Percentiles rank a stretch among this genome's conserved stretches.
These are phyloP conservation scores for Perca flavescens DNA, from an alignment of 2,113 vertebrate genomes.

Conservation along the genomic window DNA sequence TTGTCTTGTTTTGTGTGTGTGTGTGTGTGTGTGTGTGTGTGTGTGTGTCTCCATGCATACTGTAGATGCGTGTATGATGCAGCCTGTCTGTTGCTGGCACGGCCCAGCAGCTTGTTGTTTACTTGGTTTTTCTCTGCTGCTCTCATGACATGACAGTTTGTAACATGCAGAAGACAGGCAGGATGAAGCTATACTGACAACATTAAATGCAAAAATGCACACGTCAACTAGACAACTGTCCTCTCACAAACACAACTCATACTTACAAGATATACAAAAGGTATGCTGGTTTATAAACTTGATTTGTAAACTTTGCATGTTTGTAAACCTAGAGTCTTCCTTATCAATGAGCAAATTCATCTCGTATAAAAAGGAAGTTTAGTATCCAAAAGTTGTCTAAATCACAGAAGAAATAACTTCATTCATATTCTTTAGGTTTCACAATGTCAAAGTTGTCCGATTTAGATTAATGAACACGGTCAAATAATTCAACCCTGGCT, in stretches of 20 bases:
- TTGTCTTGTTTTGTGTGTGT: not conserved
- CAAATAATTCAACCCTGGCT: conserved; percentile 42
- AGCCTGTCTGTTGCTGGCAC: conserved; percentile 23
- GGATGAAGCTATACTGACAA: conserved; percentile 25
- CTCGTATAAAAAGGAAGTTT: not conserved
- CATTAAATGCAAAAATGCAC: not conserved
- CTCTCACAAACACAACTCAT: not conserved
- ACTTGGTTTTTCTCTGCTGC: conserved; percentile 24
- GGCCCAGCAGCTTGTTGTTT: conserved; percentile 34
- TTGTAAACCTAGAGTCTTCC: not conserved
- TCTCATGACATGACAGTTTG: conserved; percentile 19
- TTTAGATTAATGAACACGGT: conserved; percentile 42
- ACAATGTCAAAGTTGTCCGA: conserved; percentile 7
- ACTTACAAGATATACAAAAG: not conserved
- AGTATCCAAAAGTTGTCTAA: not conserved
- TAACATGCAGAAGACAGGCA: conserved; percentile 21
- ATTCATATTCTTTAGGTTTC: conserved; percentile 32
- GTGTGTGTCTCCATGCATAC: not conserved
- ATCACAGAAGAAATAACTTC: not conserved
- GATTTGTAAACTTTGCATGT: not conserved
- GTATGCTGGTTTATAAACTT: not conserved
- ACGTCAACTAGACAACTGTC: not conserved
- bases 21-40: conserved; percentile 20
- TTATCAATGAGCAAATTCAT: not conserved
- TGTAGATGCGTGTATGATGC: not conserved